Conservation (phyloP, 2,888 invertebrate genomes). For the Protonemura montana region DNA sequence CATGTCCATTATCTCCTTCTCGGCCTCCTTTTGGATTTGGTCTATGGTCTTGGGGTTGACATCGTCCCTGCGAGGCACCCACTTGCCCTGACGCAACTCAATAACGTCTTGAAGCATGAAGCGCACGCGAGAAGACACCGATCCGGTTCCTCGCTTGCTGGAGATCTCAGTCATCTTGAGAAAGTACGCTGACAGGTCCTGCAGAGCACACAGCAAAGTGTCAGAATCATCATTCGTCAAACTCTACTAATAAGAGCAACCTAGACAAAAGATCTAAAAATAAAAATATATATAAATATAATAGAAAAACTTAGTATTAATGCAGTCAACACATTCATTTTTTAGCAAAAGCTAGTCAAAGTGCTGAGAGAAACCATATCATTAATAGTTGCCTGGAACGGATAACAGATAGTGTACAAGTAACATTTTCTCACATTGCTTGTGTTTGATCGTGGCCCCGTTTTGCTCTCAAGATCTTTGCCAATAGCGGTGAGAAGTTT, state of each 20-base stretch:
- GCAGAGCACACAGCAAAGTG: conserved; percentile 50
- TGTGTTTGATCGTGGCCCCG: background rate
- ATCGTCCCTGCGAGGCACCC: conserved; percentile 87
- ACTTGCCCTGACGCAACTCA: conserved; percentile 81
- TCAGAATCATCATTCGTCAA: no score
- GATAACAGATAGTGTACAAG: no score
- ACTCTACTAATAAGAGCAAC: no score
- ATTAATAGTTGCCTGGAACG: no score
- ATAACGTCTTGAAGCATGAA: conserved; percentile 93
- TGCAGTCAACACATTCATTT: no score
- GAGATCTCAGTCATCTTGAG: conserved; percentile 74
- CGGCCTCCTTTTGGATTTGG: conserved; percentile 90
- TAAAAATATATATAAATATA: no score
- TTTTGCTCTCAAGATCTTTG: conserved; percentile 72
- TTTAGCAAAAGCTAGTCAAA: no score
- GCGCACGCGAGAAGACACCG: conserved; percentile 64
- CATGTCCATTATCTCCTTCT: conserved; percentile 73
- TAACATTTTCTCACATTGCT: conserved; percentile 9
- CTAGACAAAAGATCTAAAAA: no score
- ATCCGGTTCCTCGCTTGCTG: conserved; percentile 53
- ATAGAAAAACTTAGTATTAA: no score
- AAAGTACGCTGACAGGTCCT: conserved; percentile 66
- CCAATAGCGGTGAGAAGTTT: conserved; percentile 91
- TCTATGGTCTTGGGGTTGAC: conserved; percentile 93
- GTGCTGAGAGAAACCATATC: no score